Conservation (phyloP, 2,113 vertebrate genomes). For the Sardina pilchardus region DNA sequence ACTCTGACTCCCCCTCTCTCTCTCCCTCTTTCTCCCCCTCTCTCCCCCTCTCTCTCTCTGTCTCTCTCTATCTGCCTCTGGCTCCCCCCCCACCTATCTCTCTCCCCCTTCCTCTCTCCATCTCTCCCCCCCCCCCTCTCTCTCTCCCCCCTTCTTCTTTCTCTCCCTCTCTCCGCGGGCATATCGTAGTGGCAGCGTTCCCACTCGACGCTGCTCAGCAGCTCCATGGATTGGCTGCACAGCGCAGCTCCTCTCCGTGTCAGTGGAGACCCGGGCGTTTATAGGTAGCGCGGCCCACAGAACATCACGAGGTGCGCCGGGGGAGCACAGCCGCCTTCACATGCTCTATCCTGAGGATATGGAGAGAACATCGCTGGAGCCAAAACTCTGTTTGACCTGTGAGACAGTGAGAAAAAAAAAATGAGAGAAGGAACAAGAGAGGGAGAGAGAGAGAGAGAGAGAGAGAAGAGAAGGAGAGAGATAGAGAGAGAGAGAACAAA, state of each 20-base stretch:
- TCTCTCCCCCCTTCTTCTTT: too few species aligned
- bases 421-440: background rate
- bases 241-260: slow-evolving; percentile 18
- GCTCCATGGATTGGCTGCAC: slow-evolving; percentile 39
- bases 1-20: background rate
- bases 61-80: too few species aligned
- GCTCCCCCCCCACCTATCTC: too few species aligned
- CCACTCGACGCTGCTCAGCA: background rate
- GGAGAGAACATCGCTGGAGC: background rate
- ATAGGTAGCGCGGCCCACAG: background rate
- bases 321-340: background rate
- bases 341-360: slow-evolving; percentile 8
- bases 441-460: background rate
- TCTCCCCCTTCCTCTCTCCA: background rate
- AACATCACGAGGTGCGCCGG: background rate
- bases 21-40: background rate
- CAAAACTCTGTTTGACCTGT: slow-evolving; percentile 29
- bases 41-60: too few species aligned
- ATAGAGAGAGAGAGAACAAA: slow-evolving; percentile 10
- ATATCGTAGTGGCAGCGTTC: slow-evolving; percentile 21
- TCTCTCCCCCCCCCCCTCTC: background rate
- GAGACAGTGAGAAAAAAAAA: background rate
- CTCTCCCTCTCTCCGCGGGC: slow-evolving; percentile 16
- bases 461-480: slow-evolving; percentile 31
- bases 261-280: background rate